phyloP scores from a whole-genome alignment of 1,140 invertebrate genomes.

The Macrobrachium nipponense region DNA sequence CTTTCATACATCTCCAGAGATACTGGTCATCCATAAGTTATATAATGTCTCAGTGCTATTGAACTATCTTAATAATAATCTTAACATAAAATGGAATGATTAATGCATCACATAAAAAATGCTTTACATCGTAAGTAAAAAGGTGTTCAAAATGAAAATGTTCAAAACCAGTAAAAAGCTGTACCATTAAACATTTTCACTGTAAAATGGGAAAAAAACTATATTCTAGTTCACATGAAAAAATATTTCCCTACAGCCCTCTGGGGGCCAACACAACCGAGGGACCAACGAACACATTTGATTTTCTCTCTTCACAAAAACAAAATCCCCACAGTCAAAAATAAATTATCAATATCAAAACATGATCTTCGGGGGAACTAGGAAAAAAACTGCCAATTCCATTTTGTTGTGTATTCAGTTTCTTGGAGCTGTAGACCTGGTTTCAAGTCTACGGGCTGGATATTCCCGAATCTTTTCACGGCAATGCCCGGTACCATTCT shows the following conservation, averaged over 20 bases:
- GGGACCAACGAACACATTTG: conserved; percentile 6
- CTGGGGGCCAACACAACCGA: conserved; percentile 19
- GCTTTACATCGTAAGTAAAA: neutral
- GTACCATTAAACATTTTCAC: conserved; percentile 13
- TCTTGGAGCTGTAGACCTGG: too few relatives aligned
- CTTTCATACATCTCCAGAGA: too few relatives aligned
- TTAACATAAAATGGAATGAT: too few relatives aligned
- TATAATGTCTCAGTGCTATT: too few relatives aligned
- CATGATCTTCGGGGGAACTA: neutral
- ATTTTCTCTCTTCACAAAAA: neutral
- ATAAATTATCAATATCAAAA: neutral
- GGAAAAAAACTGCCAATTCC: neutral
- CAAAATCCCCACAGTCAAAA: neutral
- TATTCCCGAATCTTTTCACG: too few relatives aligned
- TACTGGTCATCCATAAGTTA: too few relatives aligned
- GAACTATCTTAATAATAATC: too few relatives aligned
- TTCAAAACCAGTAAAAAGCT: neutral
- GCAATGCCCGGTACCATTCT: too few relatives aligned
- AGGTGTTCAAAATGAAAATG: neutral
- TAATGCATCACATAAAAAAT: conserved; percentile 2
- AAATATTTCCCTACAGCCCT: neutral
- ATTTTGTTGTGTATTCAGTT: too few relatives aligned
- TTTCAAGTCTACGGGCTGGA: too few relatives aligned
- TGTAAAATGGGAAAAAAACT: conserved; percentile 8
- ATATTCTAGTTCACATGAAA: conserved; percentile 13